Conservation (phyloP, 2,113 vertebrate species). For the Uria lomvia region DNA sequence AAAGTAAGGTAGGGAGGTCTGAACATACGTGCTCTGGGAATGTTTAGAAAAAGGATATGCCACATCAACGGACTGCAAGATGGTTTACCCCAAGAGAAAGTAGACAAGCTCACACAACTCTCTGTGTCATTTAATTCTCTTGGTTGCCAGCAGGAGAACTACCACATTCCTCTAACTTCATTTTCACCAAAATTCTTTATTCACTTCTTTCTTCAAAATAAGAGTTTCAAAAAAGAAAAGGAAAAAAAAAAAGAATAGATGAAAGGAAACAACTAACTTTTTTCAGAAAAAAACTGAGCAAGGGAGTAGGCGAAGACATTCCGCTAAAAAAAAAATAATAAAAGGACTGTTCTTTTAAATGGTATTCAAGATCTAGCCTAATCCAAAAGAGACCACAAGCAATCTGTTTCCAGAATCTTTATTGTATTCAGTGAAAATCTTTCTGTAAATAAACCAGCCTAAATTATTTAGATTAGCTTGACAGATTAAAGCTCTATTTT, state of each 20-base stretch:
- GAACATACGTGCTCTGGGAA: conserved; percentile 1
- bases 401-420: conserved; percentile 10
- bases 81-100: conserved; percentile 1
- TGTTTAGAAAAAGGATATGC: conserved; percentile 4
- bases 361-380: background rate
- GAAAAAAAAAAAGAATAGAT: background rate
- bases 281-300: background rate
- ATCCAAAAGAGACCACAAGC: background rate
- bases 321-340: no score
- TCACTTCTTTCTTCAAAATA: background rate
- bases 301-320: background rate
- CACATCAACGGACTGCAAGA: conserved; percentile 15
- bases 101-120: background rate
- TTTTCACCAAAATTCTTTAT: background rate
- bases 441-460: conserved; percentile 13
- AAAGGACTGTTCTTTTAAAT: background rate
- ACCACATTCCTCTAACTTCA: background rate
- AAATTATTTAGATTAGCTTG: conserved; percentile 41
- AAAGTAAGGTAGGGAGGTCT: conserved; percentile 12
- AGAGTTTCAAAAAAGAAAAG: background rate
- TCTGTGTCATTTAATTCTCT: conserved; percentile 8
- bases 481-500: conserved; percentile 34
- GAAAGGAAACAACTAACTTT: background rate
- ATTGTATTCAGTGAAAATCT: background rate
- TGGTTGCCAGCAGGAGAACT: background rate